Base-by-base conservation (phyloP, 1,140 invertebrate genomes). In the Brachionus paranguensis region DNA sequence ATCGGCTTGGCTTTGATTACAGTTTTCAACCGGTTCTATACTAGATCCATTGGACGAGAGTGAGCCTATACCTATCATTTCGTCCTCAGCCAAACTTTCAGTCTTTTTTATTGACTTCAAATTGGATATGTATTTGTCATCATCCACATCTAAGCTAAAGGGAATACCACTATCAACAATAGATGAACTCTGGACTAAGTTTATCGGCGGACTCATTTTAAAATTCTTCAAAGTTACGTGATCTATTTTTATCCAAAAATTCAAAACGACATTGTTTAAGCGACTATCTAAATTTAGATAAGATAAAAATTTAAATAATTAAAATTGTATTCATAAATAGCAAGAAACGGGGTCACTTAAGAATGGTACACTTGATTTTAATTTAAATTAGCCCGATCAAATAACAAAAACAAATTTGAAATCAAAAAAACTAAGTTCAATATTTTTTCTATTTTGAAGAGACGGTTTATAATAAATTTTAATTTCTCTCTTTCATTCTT, bases 381-480 rank as follows among this genome's bases (percentile, higher is more conserved):
- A 72, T 41, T 33, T 68, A 68, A 68, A 68, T 68, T 68, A 43
- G 37, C 12, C n/a, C 33, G 33, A 72, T n/a, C 33, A 72, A 33
- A 68, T 33, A 72, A 20, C 68, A 45, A 72, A 7, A 72, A 72
- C 37, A 72, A 72, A 0, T 72, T 72, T 72, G 17, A 43, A 43
- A 20, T 43, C 45, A n/a, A 17, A 72, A 72, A 41, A 43, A 43
- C 14, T 7, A 20, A 43, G 33, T 72, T 72, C 37, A 20, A 37
- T 43, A 20, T 72, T 72, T 41, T 72, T 72, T 8, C 53, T 20
- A 20, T 20, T 72, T 72, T 17, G 37, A 72, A 72, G 68, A 37
- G 68, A 72, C 68, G 68, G 68, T 72, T 72, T 43, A 72, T 72
- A 72, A 41, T 43, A 72, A 41, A 68, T 68, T 68, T 68, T 68